Base-by-base conservation (phyloP, 1,140 invertebrate species). In the Lerema accius region DNA sequence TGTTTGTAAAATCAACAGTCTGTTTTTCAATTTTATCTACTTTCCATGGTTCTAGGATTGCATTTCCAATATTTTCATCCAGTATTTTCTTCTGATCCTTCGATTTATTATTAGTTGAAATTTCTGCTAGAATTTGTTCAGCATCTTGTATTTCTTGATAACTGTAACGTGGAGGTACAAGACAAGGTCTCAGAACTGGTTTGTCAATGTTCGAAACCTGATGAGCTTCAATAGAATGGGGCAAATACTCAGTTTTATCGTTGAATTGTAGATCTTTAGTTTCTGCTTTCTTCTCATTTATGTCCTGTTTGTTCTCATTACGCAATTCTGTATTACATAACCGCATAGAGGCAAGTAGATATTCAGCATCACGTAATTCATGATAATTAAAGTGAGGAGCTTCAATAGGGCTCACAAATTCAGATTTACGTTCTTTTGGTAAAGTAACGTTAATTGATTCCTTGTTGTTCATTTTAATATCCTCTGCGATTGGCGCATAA, bases 281-380 rank as follows among this genome's bases (percentile, higher is more conserved):
- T 14, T 56, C 14, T 6, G 51, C 4, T 42, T 15, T 42, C 19
- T 16, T 40, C 4, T 45, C 23, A 10, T 15, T 4, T 6, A 13
- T 40, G 32, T 56, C 17, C 0, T 56, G 13, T 26, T 45, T 10
- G 4, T 37, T 35, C 7, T 13, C 6, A 42, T 23, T 14, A 10
- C 35, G 4, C 0, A 3, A 11, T 14, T 53, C 17, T 14, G 4
- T 2, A 43, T 19, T 4, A 14, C 14, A 10, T 9, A 35, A 16
- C n/a, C 13, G 40, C 23, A n/a, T 26, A 46, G 64, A 46, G 16
- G 60, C 69, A 0, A 76, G 46, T 15, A 65, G 53, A 1, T 43
- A 48, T 71, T 82, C 78, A 53, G 75, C 76, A 46, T 80, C 76
- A 3, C 53, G 35, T 45, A 76, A 60, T 48, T 80, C 69, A 19